Conservation (phyloP, 2,113 vertebrate genomes). For the Forbesichthys agassizii region DNA sequence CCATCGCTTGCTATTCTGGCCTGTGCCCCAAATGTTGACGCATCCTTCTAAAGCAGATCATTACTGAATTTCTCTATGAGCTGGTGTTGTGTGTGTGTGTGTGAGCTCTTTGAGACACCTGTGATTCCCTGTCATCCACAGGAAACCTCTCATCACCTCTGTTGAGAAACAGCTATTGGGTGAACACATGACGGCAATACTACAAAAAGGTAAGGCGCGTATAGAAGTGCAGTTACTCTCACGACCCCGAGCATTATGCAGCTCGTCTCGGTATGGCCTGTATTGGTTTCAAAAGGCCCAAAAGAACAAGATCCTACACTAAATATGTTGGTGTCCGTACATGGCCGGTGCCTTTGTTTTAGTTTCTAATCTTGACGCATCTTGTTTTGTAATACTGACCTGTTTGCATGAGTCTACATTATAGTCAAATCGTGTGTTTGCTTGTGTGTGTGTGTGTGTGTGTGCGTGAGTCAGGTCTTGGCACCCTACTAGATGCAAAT, state of each 20-base stretch:
- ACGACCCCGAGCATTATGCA: not conserved
- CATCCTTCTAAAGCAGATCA: not conserved
- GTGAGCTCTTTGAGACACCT: not conserved
- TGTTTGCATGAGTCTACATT: too few relatives aligned
- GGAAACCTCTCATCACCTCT: constrained; percentile 95
- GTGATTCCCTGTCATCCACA: constrained; percentile 57
- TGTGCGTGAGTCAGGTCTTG: constrained; percentile 79
- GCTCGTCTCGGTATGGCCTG: not conserved
- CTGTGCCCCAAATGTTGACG: not conserved
- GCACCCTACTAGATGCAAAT: constrained; percentile 93
- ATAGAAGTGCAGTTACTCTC: not conserved
- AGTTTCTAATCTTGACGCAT: too few relatives aligned
- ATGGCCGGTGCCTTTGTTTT: too few relatives aligned
- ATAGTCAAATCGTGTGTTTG: not conserved
- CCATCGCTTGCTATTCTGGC: not conserved
- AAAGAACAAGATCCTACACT: too few relatives aligned
- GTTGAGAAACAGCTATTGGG: constrained; percentile 98
- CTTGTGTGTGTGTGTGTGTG: not conserved
- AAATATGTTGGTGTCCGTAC: too few relatives aligned
- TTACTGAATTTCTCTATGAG: not conserved
- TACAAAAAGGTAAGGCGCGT: constrained; percentile 89
- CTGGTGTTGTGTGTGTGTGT: not conserved
- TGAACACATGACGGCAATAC: constrained; percentile 95
- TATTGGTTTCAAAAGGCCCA: not conserved
- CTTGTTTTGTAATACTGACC: too few relatives aligned